These are phyloP conservation scores for Enhydra lutris DNA, from an alignment of 2,113 vertebrate genomes.

Conservation along the genomic window DNA sequence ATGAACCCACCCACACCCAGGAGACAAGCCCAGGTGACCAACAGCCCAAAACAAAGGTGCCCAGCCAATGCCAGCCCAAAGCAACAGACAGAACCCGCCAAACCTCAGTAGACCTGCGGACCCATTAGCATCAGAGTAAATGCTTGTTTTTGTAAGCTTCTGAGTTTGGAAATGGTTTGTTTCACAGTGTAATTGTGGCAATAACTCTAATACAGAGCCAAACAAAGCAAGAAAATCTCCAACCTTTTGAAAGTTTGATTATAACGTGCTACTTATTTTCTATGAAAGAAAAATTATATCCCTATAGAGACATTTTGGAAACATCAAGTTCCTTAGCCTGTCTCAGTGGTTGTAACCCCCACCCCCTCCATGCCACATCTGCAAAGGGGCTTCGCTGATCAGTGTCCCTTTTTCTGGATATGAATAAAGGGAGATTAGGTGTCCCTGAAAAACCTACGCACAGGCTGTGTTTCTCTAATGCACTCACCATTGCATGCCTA, in stretches of 20 bases:
- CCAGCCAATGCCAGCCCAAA: rapidly evolving
- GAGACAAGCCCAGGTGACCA: not conserved
- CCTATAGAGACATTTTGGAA: not conserved
- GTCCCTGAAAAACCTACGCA: not conserved
- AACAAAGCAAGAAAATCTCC: not conserved
- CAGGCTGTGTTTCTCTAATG: not conserved
- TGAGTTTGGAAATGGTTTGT: not conserved
- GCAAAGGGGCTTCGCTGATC: not conserved
- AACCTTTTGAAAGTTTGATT: not conserved
- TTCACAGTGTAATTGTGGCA: not conserved
- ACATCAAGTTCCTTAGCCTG: not conserved
- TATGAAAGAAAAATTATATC: not conserved
- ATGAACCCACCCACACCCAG: too few relatives aligned
- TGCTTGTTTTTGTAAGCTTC: not conserved
- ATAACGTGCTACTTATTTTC: not conserved
- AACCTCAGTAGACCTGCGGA: not conserved
- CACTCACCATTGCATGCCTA: not conserved
- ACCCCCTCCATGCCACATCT: not conserved
- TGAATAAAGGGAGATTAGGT: not conserved
- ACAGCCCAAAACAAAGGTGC: not conserved
- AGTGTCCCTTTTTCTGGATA: not conserved
- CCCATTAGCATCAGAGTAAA: not conserved
- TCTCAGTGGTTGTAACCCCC: not conserved
- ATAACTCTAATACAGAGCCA: not conserved
- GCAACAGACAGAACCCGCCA: not conserved